A percentile compares a stretch with the other conserved stretches of the same genome.
Conservation (phyloP, 2,797 vertebrate genomes). For the Gastrophryne carolinensis region DNA sequence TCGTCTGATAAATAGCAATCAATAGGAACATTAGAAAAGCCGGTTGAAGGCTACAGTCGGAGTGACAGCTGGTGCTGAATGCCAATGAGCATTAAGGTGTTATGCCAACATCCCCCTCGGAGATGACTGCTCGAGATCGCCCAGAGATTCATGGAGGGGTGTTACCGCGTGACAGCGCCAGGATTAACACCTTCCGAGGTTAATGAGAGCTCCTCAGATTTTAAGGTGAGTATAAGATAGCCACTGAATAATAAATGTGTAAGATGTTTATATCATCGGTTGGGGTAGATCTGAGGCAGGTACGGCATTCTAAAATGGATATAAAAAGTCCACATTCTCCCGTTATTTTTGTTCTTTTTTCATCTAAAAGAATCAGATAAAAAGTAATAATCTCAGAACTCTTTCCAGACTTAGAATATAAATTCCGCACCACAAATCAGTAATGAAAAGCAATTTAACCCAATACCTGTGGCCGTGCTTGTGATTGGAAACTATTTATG, state of each 20-base stretch:
- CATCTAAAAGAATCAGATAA: too few relatives aligned
- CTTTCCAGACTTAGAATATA: too few relatives aligned
- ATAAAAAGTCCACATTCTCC: too few relatives aligned
- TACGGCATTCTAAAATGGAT: not conserved
- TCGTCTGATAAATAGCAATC: conserved; percentile 36
- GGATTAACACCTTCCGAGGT: conserved; percentile 6
- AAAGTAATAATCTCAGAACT: too few relatives aligned
- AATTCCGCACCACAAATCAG: too few relatives aligned
- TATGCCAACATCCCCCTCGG: not conserved
- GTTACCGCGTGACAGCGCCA: conserved; percentile 6
- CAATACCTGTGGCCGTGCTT: too few relatives aligned
- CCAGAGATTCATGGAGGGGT: conserved; percentile 20
- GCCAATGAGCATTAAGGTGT: conserved; percentile 14
- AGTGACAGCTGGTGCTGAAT: conserved; percentile 26
- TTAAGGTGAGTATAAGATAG: conserved; percentile 3
- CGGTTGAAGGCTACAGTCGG: conserved; percentile 17
- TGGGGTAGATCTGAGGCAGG: not conserved
- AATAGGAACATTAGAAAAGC: conserved; percentile 31
- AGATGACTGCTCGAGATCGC: not conserved
- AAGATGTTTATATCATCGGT: not conserved
- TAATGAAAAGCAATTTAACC: too few relatives aligned
- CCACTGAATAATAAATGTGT: not conserved
- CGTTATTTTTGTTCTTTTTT: too few relatives aligned
- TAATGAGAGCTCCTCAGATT: conserved; percentile 1
- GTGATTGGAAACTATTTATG: too few relatives aligned